Base-by-base conservation (phyloP, 92 coral and sea anemone genomes). In the Paramuricea clavata region DNA sequence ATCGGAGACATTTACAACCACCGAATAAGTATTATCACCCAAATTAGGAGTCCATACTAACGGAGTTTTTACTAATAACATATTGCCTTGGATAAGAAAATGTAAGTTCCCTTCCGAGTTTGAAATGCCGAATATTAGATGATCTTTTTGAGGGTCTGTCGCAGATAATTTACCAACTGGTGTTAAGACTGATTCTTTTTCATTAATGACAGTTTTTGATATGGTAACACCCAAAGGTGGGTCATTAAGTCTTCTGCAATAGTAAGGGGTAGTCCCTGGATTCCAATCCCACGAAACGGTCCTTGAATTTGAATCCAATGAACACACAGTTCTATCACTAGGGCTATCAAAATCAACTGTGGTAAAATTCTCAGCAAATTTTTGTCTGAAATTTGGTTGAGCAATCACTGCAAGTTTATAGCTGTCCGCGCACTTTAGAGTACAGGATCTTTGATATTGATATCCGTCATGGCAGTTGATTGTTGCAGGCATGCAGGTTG, bases 181-280 rank as follows among this genome's bases (percentile, higher is more conserved):
- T 13, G 91, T 88, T 4, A 95, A 93, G 28, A 92, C 69, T 19
- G 88, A 68, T 12, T 88, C 57, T 83, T 94, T 97, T 73, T 95
- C 98, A 13, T 35, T 39, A n/a, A 95, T 85, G 28, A 34, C 70
- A 13, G 81, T 44, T 19, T 81, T 88, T 71, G 87, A 90, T 25
- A 95, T 70, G 7, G 49, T 26, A 6, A 95, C 64, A 50, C 64
- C 61, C 12, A 17, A 21, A 12, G 98, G 98, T 0, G 98, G 98
- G 49, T 95, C 98, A 85, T 95, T 95, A 39, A 52, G 41, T 57
- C 98, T 84, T 47, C 98, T 93, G 81, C 98, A 95, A 50, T 86
- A 95, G 44, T 92, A 95, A 33, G 69, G 39, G 1, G 62, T 74
- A 17, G 81, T 69, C 31, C 88, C 86, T 35, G 85, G 74, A 72